Base-by-base conservation (phyloP, 2,888 invertebrate species). In the Drosophila flavopinicola region DNA sequence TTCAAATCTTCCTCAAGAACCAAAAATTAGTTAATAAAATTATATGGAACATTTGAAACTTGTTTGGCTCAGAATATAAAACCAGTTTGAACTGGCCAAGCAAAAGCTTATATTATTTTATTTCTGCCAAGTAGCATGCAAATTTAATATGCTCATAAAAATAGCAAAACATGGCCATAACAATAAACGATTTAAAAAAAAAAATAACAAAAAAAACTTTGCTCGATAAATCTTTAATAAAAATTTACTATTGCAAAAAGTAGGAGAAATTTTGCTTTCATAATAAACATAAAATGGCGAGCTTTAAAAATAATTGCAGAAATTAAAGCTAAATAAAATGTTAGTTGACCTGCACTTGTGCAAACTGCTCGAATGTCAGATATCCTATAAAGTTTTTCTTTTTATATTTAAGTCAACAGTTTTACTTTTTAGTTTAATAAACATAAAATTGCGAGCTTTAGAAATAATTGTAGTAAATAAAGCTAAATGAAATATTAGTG, bases 61-160 rank as follows among this genome's bases (percentile, higher is more conserved):
- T 32, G 24, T 41, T 51, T 6, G n/a, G 23, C 32, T 11, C 1
- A n/a, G 7, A 27, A 10, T 2, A 38, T 10, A 48, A n/a, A n/a
- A 54, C 37, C 54, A 11, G 49, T 49, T 47, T 7, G 27, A 49
- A 13, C 13, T 44, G 11, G 23, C 6, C 9, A 3, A n/a, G 7
- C 17, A 13, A 45, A 32, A 23, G 3, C 4, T 29, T 10, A 4
- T 23, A 10, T 39, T 29, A 4, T 29, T 10, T 2, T 23, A 10
- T 39, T 29, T n/a, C 9, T 1, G 6, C 6, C 5, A 6, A 27
- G 11, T 7, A 30, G 15, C 9, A 15, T 10, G 15, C 6, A 52
- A 45, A 6, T 7, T 20, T 3, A 10, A 6, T 27, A 6, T 17
- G 9, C 5, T 11, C 11, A 49, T 11, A 39, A 13, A 32, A 51